Evolutionary conservation across 2,113 vertebrate species (phyloP).

Genomic region (rat (Rattus norvegicus)): GRCr8 NC_086026.1:72603501-72604000

Average conservation of each 20-base stretch:
- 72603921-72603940: slow-evolving; percentile 38
- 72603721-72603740: slow-evolving; percentile 31
- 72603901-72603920: slow-evolving; percentile 31
- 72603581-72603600: slow-evolving; percentile 33
- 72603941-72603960: slow-evolving; percentile 24
- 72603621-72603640: slow-evolving; percentile 19
- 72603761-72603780: slow-evolving; percentile 61
- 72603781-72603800: slow-evolving; percentile 47
- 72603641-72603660: slow-evolving; percentile 1
- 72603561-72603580: slow-evolving; percentile 32
- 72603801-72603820: slow-evolving; percentile 62
- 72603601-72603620: slow-evolving; percentile 44
- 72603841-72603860: slow-evolving; percentile 12
- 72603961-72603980: slow-evolving; percentile 13
- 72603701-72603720: slow-evolving; percentile 35
- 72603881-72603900: slow-evolving; percentile 46
- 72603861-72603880: slow-evolving; percentile 49
- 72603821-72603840: slow-evolving; percentile 63
- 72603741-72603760: slow-evolving; percentile 55
- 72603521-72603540: too few relatives aligned
- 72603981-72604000: neutral
- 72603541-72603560: neutral
- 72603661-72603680: neutral
- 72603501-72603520: neutral
- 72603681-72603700: neutral